Evolutionary conservation across 2,888 invertebrate species (phyloP), one percentile per base, ranked within the genome.

Genomic region (Eueremaeus valkanovi): DNA sequence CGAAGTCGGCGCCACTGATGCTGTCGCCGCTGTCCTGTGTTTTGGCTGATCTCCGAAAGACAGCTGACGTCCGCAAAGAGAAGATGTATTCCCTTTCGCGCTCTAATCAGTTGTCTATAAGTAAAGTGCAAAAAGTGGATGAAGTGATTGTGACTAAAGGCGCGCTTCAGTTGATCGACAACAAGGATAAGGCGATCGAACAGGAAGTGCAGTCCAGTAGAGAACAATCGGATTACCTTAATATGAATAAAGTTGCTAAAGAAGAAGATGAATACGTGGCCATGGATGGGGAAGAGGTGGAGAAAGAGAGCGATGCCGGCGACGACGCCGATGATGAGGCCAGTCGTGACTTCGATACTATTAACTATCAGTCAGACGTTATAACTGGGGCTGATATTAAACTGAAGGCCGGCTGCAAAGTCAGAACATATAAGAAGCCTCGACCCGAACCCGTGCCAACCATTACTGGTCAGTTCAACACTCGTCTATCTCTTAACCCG

Each of bases 271-370:
- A 78, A 24, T 79, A 79, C 75, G 78, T 79, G 6, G 55, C 75
- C n/a, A 79, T 79, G 78, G 66, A 73, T 49, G 70, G 27, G 0
- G 70, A 70, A 70, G 70, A 70, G 9, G 45, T 55, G 18, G 61
- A 74, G 31, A 74, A 70, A 36, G 73, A 75, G 13, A 72, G 66
- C 1, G 55, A 66, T 63, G 55, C 70, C 58, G 66, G 45, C n/a
- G 76, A 73, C 58, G 78, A 78, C 27, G 90, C 90, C 1, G 92
- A 90, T 79, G 92, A 93, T 80, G 93, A 92, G 83, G 89, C 89
- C 0, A 89, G 89, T 2, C 92, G 91, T 83, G 90, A 93, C 79
- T 84, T 89, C 73, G 88, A 90, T 79, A 87, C 76, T 33, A 58
- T 36, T n/a, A 55, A 72, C 40, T 58, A 75, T 75, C 55, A 68